Percentiles rank a stretch among this genome's conserved stretches.
phyloP scores from a whole-genome alignment of 1,140 invertebrate genomes.

The Hyles vespertilio region DNA sequence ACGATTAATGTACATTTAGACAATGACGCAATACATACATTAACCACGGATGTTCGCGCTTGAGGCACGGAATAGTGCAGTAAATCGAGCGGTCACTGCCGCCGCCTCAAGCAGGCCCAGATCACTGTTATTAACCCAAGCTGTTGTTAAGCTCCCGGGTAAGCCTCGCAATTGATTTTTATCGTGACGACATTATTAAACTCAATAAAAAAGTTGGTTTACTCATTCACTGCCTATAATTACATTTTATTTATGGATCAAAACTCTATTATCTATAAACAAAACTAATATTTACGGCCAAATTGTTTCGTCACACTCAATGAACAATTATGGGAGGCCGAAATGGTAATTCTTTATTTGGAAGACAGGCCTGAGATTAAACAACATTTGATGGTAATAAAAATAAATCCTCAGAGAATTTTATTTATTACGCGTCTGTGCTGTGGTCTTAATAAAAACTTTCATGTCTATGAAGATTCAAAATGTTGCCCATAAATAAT shows the following conservation, averaged over 20 bases:
- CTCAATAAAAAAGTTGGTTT: conserved; percentile 36
- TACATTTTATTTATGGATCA: conserved; percentile 39
- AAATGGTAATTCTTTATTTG: not conserved
- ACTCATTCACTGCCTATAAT: conserved; percentile 37
- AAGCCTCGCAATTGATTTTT: conserved; percentile 55
- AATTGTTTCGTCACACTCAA: conserved; percentile 21
- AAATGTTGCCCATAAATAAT: no score
- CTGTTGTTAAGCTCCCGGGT: conserved; percentile 37
- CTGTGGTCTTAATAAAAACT: no score
- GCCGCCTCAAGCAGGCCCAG: conserved; percentile 30
- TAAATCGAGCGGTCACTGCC: conserved; percentile 14
- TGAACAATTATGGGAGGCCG: conserved; percentile 10
- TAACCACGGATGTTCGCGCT: no score
- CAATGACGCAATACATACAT: no score
- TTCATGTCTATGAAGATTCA: no score
- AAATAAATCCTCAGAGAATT: conserved; percentile 3
- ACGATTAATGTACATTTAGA: no score
- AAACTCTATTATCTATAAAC: conserved; percentile 37
- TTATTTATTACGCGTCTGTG: not conserved
- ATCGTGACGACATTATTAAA: conserved; percentile 61
- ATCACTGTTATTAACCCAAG: conserved; percentile 47
- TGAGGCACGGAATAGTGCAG: conserved; percentile 14
- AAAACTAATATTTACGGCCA: conserved; percentile 23
- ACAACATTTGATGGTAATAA: conserved; percentile 5
- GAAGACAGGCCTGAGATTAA: not conserved